phyloP scores from a whole-genome alignment of 2,113 vertebrate species.

The Dasyprocta punctata region DNA sequence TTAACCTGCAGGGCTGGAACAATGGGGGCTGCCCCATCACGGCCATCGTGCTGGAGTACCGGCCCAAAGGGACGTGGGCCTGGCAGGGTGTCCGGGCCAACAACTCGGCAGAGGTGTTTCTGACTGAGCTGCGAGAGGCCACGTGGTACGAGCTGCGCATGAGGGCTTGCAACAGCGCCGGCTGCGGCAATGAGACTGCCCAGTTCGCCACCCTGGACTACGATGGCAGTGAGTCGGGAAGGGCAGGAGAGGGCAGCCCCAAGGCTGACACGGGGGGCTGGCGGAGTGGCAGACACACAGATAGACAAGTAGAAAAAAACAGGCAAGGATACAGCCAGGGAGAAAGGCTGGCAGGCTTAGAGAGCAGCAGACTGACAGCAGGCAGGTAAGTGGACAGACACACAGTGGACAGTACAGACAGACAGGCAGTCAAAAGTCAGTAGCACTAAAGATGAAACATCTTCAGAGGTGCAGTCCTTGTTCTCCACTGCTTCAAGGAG shows the following conservation, averaged over 20 bases:
- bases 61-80: constrained; percentile 96
- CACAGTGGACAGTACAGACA: background rate
- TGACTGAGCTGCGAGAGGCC: constrained; percentile 96
- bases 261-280: background rate
- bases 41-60: constrained; percentile 94
- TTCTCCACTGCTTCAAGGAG: background rate
- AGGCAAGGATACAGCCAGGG: background rate
- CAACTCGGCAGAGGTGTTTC: constrained; percentile 93
- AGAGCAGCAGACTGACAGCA: background rate
- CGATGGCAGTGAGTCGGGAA: constrained; percentile 93
- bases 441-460: background rate
- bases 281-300: background rate
- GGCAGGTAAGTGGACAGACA: background rate
- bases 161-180: constrained; percentile 98
- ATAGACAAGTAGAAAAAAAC: background rate
- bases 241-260: rapidly evolving
- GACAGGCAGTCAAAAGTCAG: background rate
- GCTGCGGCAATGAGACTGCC: constrained; percentile 96
- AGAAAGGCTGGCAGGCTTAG: background rate
- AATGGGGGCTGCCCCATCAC: constrained; percentile 98
- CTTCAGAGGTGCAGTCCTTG: background rate
- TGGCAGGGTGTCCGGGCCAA: constrained; percentile 97
- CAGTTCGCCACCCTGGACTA: constrained; percentile 98
- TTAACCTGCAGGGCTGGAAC: constrained; percentile 98
- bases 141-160: constrained; percentile 99